Evolutionary conservation across 2,797 vertebrate genomes (phyloP).

Genomic region (Cynodonichthys magdalenae): DNA sequence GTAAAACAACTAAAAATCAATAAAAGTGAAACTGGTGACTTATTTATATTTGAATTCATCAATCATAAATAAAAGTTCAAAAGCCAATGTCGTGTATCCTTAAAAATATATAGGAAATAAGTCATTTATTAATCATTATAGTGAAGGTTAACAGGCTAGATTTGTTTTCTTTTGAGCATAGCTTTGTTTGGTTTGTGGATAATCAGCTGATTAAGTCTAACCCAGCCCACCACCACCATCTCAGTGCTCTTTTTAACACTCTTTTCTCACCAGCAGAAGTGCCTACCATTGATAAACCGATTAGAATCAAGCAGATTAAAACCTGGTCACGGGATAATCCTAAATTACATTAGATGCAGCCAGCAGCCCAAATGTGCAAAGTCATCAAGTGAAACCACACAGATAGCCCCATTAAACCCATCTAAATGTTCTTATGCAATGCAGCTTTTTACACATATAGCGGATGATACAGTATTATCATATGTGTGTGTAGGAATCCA

Average conservation of each 20-base stretch:
- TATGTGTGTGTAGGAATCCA: too few species aligned
- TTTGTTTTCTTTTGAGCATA: background rate
- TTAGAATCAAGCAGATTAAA: conserved; percentile 70
- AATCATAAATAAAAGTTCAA: too few species aligned
- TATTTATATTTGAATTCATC: too few species aligned
- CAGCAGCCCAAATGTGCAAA: conserved; percentile 55
- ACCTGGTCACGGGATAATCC: conserved; percentile 56
- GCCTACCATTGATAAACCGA: conserved; percentile 53
- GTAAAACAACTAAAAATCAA: too few species aligned
- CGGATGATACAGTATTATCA: too few species aligned
- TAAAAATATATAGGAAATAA: background rate
- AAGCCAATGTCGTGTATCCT: background rate
- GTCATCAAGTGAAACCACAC: conserved; percentile 58
- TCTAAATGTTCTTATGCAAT: background rate
- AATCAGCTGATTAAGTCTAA: conserved; percentile 39
- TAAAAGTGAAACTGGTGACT: too few species aligned
- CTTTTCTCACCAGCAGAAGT: conserved; percentile 24
- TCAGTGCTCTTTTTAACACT: conserved; percentile 60
- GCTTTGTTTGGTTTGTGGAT: background rate
- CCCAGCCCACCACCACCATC: background rate
- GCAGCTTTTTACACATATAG: background rate
- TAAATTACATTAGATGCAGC: conserved; percentile 37
- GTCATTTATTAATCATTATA: background rate
- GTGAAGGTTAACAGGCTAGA: background rate
- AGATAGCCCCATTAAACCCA: conserved; percentile 11